Evolutionary conservation across 2,113 vertebrate genomes (phyloP), one percentile per base, ranked within the genome.

Genomic region (Cottus gobio): DNA sequence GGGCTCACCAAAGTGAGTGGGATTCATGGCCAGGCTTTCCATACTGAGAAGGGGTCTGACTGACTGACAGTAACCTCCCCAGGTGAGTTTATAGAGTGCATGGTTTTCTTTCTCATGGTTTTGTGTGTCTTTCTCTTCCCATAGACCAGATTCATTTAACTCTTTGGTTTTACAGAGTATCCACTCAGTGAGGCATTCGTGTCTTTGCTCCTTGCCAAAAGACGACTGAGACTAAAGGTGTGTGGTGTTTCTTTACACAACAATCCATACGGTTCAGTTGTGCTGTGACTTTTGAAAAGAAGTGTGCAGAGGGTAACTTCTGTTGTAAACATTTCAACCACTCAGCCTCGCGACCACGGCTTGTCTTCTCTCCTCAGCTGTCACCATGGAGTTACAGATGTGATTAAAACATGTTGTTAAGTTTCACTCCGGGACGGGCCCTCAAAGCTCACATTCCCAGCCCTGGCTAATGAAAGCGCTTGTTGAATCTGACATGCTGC

Each of bases 401-500:
- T 75, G 79, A 75, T 83, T 78, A 71, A 65, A 31, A 64, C 15
- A 7, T 12, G 13, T 22, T 65, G 73, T 75, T 74, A 71, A 57
- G 44, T 71, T 77, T 70, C 42, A 42, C 58, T 75, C 44, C 46
- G 48, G 71, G 72, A 73, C 28, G 5, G 39, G 30, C 20, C 22
- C 12, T 77, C 48, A 31, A 30, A 64, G 28, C 57, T 42, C 5
- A 11, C 62, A 9, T 7, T n/a, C 31, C 11, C 75, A 62, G 52
- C 31, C 3, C 3, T 7, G 61, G 58, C 62, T 70, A 79, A 84
- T 89, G 67, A 84, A 81, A 81, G 56, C 1, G 24, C 57, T 79
- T 72, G 70, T 82, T 84, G 76, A 86, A 75, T 39, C 34, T 78
- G 84, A 81, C 83, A 72, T 24, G 34, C 50, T 5, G 18, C 1